Evolutionary conservation across 2,113 vertebrate genomes (phyloP).

Genomic region (Elephas maximus): DNA sequence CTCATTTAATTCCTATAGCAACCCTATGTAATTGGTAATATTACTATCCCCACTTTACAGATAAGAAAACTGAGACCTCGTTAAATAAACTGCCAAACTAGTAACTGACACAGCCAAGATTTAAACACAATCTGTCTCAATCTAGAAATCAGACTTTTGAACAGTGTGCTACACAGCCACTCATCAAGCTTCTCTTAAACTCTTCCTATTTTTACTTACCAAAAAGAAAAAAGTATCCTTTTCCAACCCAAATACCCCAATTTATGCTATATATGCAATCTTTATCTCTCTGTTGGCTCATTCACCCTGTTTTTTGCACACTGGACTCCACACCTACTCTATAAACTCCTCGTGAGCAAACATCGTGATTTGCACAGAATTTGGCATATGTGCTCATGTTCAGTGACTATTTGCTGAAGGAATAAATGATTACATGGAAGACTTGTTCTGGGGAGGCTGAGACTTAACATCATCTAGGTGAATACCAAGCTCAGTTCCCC

Average conservation of each 20-base stretch:
- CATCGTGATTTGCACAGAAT: background rate
- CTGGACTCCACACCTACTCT: background rate
- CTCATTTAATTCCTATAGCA: background rate
- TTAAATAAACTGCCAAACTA: background rate
- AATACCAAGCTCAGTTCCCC: background rate
- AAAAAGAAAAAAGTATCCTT: background rate
- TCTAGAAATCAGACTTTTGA: background rate
- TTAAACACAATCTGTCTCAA: background rate
- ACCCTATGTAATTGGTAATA: background rate
- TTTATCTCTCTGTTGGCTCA: background rate
- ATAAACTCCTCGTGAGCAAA: background rate
- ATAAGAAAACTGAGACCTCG: background rate
- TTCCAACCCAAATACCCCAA: background rate
- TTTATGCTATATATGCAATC: background rate
- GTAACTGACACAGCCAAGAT: background rate
- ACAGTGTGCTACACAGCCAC: background rate
- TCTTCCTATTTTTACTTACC: background rate
- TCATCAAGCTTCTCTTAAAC: background rate
- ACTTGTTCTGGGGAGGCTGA: background rate
- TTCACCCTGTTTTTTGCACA: background rate
- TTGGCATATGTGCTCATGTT: background rate
- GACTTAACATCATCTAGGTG: background rate
- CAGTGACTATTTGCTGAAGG: background rate
- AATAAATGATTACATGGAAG: background rate
- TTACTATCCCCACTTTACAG: background rate